phyloP scores from a whole-genome alignment of 2,797 vertebrate species.

The Rhinoraja longicauda region DNA sequence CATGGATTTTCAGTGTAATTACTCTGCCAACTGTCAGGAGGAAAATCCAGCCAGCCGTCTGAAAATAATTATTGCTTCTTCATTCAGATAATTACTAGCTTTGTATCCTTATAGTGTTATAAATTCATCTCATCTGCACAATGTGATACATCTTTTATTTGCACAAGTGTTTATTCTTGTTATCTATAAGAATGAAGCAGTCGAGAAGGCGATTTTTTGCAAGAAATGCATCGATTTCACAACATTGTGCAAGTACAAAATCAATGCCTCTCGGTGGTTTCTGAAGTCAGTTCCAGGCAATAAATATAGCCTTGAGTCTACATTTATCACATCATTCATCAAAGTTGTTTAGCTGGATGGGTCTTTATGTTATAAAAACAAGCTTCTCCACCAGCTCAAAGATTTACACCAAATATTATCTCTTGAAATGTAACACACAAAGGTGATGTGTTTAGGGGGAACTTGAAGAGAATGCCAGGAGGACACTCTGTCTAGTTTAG shows the following conservation, averaged over 20 bases:
- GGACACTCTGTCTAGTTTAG: too few species aligned
- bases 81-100: conserved; percentile 11
- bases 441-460: too few species aligned
- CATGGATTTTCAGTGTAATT: conserved; percentile 29
- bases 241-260: background rate
- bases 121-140: conserved; percentile 13
- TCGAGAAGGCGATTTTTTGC: background rate
- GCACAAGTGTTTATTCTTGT: background rate
- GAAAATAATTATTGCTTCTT: conserved; percentile 28
- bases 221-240: background rate
- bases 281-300: background rate
- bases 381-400: background rate
- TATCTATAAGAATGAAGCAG: background rate
- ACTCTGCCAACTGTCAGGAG: background rate
- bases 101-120: conserved; percentile 1
- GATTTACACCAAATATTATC: background rate
- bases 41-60: conserved; percentile 12
- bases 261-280: background rate
- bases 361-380: background rate
- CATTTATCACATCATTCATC: background rate
- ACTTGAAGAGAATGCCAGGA: too few species aligned
- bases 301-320: background rate
- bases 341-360: background rate
- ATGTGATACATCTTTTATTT: background rate
- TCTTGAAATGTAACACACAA: too few species aligned